phyloP scores from a whole-genome alignment of 2,888 invertebrate genomes.

The Pandemis heparana region DNA sequence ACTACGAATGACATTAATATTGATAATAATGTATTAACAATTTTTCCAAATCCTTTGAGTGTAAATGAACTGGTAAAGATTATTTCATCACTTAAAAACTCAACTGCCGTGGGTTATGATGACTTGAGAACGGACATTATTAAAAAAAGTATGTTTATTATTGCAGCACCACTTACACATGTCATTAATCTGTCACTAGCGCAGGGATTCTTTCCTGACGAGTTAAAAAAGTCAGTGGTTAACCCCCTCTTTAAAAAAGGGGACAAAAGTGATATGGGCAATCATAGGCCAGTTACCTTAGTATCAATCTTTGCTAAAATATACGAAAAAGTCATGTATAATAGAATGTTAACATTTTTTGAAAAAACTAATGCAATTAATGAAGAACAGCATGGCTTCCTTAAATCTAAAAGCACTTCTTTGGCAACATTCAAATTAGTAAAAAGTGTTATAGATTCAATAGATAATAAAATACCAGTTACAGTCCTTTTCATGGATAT shows the following conservation, averaged over 20 bases:
- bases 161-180: conserved; percentile 9
- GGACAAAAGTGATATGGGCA: conserved; percentile 9
- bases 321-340: conserved; percentile 36
- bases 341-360: not conserved
- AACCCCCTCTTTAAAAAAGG: conserved; percentile 44
- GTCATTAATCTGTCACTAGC: conserved; percentile 41
- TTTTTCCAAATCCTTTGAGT: conserved; percentile 1
- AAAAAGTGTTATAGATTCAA: not conserved
- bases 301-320: conserved; percentile 44
- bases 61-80: not conserved
- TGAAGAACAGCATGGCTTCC: conserved; percentile 2
- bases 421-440: not conserved
- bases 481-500: too few relatives aligned
- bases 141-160: conserved; percentile 6
- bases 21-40: not conserved
- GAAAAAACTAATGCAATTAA: not conserved
- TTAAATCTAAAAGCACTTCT: not conserved
- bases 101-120: conserved; percentile 42
- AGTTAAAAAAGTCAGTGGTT: conserved; percentile 40
- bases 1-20: not conserved
- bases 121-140: conserved; percentile 34
- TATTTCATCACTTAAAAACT: conserved; percentile 40
- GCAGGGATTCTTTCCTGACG: conserved; percentile 40
- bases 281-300: conserved; percentile 42
- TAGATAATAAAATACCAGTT: not conserved